Percentiles rank a stretch among this genome's conserved stretches.
phyloP scores from a whole-genome alignment of 2,113 vertebrate genomes.

The Nerophis lumbriciformis region DNA sequence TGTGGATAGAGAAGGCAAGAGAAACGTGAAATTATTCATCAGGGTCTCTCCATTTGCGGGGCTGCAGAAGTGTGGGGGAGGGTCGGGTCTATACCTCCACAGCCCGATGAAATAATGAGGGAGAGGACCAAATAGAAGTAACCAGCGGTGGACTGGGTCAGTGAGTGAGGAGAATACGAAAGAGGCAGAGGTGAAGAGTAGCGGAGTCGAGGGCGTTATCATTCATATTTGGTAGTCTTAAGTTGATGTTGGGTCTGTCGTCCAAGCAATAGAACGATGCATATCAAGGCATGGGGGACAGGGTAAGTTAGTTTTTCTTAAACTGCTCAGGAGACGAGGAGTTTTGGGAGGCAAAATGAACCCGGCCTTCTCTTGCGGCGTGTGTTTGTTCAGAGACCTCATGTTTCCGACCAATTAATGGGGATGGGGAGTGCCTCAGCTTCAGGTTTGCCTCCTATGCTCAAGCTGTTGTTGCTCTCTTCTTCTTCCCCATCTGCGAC shows the following conservation, averaged over 20 bases:
- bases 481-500: constrained; percentile 28
- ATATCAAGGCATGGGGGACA: constrained; percentile 19
- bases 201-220: constrained; percentile 41
- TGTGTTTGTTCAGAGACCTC: constrained; percentile 61
- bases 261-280: constrained; percentile 59
- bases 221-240: constrained; percentile 59
- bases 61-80: constrained; percentile 44
- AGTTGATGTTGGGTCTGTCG: constrained; percentile 47
- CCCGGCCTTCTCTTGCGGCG: constrained; percentile 43
- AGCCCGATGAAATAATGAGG: constrained; percentile 59
- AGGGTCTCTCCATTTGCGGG: constrained; percentile 43
- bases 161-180: constrained; percentile 4
- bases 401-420: constrained; percentile 62
- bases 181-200: constrained; percentile 23
- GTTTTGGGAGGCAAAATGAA: constrained; percentile 46
- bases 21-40: constrained; percentile 75
- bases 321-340: constrained; percentile 34
- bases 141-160: constrained; percentile 24
- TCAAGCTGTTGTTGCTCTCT: constrained; percentile 40
- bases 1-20: constrained; percentile 56
- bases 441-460: constrained; percentile 20
- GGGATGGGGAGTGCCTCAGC: constrained; percentile 41
- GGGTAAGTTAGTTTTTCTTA: constrained; percentile 34
- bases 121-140: constrained; percentile 48
- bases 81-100: constrained; percentile 49